Conservation (phyloP, 2,797 vertebrate species). For the Novumbra hubbsi region DNA sequence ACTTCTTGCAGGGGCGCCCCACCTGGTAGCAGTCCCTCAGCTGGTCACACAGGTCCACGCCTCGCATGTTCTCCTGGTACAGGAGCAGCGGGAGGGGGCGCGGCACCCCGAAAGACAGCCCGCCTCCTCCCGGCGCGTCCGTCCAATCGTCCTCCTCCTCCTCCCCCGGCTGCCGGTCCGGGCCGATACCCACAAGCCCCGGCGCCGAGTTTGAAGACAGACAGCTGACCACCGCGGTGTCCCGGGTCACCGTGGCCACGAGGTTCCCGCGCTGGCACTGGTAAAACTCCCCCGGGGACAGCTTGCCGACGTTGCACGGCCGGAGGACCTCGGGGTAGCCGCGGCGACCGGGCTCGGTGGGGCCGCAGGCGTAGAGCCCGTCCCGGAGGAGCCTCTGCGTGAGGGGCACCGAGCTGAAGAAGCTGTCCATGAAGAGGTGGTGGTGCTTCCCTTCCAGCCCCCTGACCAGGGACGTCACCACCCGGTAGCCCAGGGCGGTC, state of each 20-base stretch:
- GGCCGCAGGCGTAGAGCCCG: conserved; percentile 76
- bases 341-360: conserved; percentile 70
- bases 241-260: conserved; percentile 76
- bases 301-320: conserved; percentile 76
- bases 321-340: conserved; percentile 78
- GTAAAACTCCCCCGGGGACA: conserved; percentile 78
- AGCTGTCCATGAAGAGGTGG: conserved; percentile 81
- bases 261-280: conserved; percentile 82
- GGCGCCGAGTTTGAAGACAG: conserved; percentile 80
- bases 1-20: conserved; percentile 79
- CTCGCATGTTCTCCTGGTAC: conserved; percentile 84
- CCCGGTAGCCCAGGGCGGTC: conserved; percentile 62
- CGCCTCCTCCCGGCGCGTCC: conserved; percentile 40
- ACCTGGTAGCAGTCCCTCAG: conserved; percentile 83
- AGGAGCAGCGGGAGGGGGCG: conserved; percentile 76
- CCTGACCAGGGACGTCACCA: conserved; percentile 74
- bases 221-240: conserved; percentile 75
- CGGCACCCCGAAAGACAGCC: conserved; percentile 61
- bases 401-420: conserved; percentile 79
- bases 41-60: conserved; percentile 80
- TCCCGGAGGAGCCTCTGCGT: conserved; percentile 75
- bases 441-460: conserved; percentile 79
- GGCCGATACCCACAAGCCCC: conserved; percentile 79
- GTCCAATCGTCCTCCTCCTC: conserved; percentile 65
- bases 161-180: conserved; percentile 57